Evolutionary conservation across 2,113 vertebrate genomes (phyloP), one percentile per base, ranked within the genome.

Genomic region (Picathartes gymnocephalus): DNA sequence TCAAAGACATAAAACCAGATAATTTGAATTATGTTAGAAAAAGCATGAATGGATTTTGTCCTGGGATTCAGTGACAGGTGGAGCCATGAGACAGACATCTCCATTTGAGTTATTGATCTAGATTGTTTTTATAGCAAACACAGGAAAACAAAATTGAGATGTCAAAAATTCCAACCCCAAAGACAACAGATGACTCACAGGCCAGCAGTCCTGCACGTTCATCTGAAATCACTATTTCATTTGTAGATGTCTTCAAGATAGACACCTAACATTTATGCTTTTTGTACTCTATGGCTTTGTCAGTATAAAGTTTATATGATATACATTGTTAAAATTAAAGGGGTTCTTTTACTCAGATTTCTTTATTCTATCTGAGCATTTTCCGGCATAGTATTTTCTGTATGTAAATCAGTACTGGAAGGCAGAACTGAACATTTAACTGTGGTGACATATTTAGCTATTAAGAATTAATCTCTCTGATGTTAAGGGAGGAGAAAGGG

Each of bases 401-500:
- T 50, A 58, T 86, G 45, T 65, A 88, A 94, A 89, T 84, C 66
- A 79, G 57, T 37, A 71, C 57, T 81, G 35, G 60, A 81, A 91
- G 42, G 58, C n/a, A 85, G 45, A 94, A 87, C 24, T 30, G 45
- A 90, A 62, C 25, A 35, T 77, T 73, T 94, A 83, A 70, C 15
- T 77, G 7, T 44, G 5, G 15, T 79, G 78, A 79, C 40, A 89
- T 68, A 74, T 89, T 93, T 80, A 80, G 33, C 28, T 73, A 70
- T 77, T 86, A 83, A 88, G 91, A 88, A 69, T 77, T 90, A 93
- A 76, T 79, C n/a, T 93, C 7, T 86, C n/a, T 82, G 53, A 61
- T 82, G 10, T 57, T 87, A 88, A 79, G 5, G 4, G 20, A 7
- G 10, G 7, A 56, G 19, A 31, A 93, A 30, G 13, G 68, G 33